Conservation (phyloP, 2,888 invertebrate genomes). For the Orchestes rusci region DNA sequence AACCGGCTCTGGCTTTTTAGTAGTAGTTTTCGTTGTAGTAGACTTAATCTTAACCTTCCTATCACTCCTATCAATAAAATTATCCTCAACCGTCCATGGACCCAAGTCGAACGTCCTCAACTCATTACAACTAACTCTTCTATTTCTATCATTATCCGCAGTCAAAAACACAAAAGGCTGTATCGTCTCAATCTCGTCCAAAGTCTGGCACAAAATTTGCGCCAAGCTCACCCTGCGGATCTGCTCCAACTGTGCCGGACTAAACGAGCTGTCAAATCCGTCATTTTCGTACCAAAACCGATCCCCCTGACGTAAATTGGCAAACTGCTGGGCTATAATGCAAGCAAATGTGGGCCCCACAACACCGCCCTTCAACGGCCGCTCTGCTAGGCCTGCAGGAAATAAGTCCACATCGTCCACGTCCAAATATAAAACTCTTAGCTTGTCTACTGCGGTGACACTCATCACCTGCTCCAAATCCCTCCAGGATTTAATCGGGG, state of each 20-base stretch:
- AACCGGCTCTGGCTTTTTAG: neutral
- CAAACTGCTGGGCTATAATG: conserved; percentile 80
- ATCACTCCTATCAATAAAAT: conserved; percentile 4
- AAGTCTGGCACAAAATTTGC: conserved; percentile 62
- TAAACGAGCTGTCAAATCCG: conserved; percentile 65
- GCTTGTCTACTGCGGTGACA: conserved; percentile 53
- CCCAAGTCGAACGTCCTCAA: conserved; percentile 54
- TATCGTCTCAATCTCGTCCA: conserved; percentile 57
- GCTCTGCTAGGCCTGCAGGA: conserved; percentile 75
- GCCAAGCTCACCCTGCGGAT: conserved; percentile 64
- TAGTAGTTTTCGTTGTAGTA: conserved; percentile 1
- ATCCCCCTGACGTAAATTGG: conserved; percentile 68
- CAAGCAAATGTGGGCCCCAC: conserved; percentile 86
- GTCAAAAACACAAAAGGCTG: conserved; percentile 66
- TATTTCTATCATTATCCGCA: conserved; percentile 53
- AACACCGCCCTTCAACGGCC: conserved; percentile 69
- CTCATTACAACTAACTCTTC: conserved; percentile 51
- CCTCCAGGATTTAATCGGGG: conserved; percentile 58
- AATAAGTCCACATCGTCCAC: conserved; percentile 81
- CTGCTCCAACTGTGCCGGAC: conserved; percentile 67
- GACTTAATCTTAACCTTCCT: neutral
- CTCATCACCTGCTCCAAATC: conserved; percentile 65
- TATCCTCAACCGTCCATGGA: conserved; percentile 45
- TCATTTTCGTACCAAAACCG: conserved; percentile 82
- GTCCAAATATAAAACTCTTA: conserved; percentile 51